A percentile compares a stretch with the other conserved stretches of the same genome.
phyloP scores from a whole-genome alignment of 2,888 invertebrate species.

The Eristalinus aeneus region DNA sequence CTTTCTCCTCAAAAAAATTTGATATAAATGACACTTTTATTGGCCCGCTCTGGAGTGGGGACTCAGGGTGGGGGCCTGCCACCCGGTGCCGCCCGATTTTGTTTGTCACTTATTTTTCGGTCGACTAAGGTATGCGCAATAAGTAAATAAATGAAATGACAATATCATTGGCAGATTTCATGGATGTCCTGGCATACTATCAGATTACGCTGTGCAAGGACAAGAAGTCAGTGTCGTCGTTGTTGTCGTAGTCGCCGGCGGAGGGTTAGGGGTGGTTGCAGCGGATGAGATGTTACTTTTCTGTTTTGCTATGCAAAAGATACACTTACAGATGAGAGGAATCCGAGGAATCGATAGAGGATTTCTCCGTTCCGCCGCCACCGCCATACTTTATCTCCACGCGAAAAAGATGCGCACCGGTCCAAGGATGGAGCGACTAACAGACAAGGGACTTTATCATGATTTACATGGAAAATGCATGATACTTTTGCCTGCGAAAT shows the following conservation, averaged over 20 bases:
- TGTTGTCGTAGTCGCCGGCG: background rate
- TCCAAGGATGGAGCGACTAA: background rate
- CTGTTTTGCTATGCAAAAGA: constrained; percentile 59
- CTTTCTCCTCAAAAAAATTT: constrained; percentile 39
- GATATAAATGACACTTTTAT: constrained; percentile 67
- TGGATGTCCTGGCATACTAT: constrained; percentile 61
- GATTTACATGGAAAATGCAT: constrained; percentile 70
- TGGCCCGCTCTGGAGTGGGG: constrained; percentile 8
- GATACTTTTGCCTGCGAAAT: constrained; percentile 61
- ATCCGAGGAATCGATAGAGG: constrained; percentile 50
- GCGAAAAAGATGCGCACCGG: constrained; percentile 9
- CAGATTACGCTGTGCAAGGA: constrained; percentile 54
- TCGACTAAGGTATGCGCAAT: constrained; percentile 64
- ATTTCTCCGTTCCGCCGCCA: constrained; percentile 23
- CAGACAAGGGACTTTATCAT: constrained; percentile 49
- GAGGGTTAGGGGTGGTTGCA: background rate
- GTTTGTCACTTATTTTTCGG: constrained; percentile 67
- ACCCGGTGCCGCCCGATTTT: constrained; percentile 21
- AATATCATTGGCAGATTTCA: constrained; percentile 70
- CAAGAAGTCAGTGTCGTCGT: background rate
- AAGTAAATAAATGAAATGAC: constrained; percentile 70
- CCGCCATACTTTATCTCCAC: constrained; percentile 21
- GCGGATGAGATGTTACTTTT: background rate
- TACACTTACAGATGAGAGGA: constrained; percentile 29
- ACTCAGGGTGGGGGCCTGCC: background rate